Base-by-base conservation (phyloP, 2,888 invertebrate species). In the Apodemia duryi region DNA sequence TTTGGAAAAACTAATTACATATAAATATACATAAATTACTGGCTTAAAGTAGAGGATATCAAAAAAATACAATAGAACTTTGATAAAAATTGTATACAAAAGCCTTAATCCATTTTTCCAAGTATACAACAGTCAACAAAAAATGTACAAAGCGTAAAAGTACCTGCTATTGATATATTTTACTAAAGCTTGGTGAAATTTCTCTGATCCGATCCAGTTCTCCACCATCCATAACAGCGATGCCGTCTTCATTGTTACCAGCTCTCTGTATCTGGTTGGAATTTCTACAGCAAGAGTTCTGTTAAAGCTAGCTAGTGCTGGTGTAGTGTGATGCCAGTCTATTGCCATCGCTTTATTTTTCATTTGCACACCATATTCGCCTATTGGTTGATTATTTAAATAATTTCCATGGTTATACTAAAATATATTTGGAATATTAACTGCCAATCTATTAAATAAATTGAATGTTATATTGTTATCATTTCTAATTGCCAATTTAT, bases 221-320 rank as follows among this genome's bases (percentile, higher is more conserved):
- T 91, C 90, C 10, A 91, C 72, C 91, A 91, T 91, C 90, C 91
- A 90, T 51, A 91, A 65, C 21, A 91, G 77, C 0, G 91, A 83
- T 0, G 88, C 89, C 1, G 91, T 91, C 71, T 91, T 91, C 85
- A 85, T 83, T 0, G 82, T 80, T 54, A 91, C 85, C 69, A 91
- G 70, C 9, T 84, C 78, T 46, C 80, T 84, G 68, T 88, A 84
- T 60, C 84, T 77, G 1, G 74, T 49, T 0, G 87, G 86, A 68
- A 91, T 86, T 35, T 89, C 83, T 10, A 86, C 78, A 0, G 84
- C 85, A 13, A 90, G 67, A 0, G 85, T 81, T 28, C 77, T 74
- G 68, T 88, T 85, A 70, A 89, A 90, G 43, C 76, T 76, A 13
- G 74, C 75, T 28, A 90, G 71, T 0, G 86, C 79, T 66, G 89